Evolutionary conservation across 1,140 invertebrate genomes (phyloP), one percentile per base, ranked within the genome.

Genomic region (Drosophila repleta): DNA sequence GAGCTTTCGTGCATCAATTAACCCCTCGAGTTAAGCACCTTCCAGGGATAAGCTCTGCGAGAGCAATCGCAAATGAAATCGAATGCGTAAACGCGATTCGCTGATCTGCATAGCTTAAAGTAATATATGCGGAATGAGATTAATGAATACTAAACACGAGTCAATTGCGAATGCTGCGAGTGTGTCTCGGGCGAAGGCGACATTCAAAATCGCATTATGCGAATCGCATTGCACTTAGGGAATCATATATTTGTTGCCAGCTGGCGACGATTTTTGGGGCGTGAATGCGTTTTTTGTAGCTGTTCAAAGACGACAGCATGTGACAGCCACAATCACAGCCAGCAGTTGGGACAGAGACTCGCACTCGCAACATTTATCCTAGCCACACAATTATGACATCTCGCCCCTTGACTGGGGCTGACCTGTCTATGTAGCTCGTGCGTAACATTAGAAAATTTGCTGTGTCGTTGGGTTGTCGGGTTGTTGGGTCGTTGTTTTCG

Each of bases 331-430:
- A 57, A 57, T 57, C 55, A 57, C 55, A 53, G 49, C 49, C 3
- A 17, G 49, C 45, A 24, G 24, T 29, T 29, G 48, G 6, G 1
- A 45, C 8, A 45, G 10, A 57, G 49, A 37, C 8, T 39, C 35
- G 41, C 43, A 48, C 29, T 21, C 67, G 74, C 20, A 61, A 21
- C 20, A 24, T 57, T 17, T 55, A 41, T 49, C 43, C 52, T 57
- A 55, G 63, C 63, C 82, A 72, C 77, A 87, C 77, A 87, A 85
- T 85, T 87, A 85, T 85, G 82, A 80, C 62, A 26, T 17, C 35
- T 39, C 8, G 0, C 24, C n/a, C 24, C 49, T 20, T 43, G 39
- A 17, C 46, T 49, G 45, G 46, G 4, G n/a, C 49, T 7, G 15
- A 7, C 2, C 5, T 49, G 46, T n/a, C 46, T 32, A 29, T 64